Conservation (phyloP, 2,797 vertebrate species). For the Carcharodon carcharias region DNA sequence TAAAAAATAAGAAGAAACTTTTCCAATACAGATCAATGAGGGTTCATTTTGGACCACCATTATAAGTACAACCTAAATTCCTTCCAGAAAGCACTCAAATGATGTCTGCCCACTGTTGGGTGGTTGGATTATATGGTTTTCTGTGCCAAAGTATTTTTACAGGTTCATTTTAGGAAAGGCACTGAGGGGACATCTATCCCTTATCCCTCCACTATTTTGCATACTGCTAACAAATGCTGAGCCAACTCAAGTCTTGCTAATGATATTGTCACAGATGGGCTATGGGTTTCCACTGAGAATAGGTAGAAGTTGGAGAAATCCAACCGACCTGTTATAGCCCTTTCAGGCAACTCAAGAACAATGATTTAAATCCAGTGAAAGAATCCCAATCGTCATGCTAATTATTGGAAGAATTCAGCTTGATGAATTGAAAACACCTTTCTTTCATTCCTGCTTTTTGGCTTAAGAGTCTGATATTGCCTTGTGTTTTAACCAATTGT, state of each 20-base stretch:
- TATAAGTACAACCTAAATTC: neutral
- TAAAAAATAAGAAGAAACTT: too few species aligned
- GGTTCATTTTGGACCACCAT: neutral
- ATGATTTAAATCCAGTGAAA: neutral
- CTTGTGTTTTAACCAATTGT: neutral
- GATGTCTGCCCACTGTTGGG: neutral
- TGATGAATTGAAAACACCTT: neutral
- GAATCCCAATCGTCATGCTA: neutral
- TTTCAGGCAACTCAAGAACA: neutral
- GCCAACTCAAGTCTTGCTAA: neutral
- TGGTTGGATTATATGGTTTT: neutral
- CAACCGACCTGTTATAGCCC: neutral
- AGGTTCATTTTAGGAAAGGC: neutral
- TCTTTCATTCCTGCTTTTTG: neutral
- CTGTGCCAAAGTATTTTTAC: neutral
- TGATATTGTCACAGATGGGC: conserved; percentile 16
- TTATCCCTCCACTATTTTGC: neutral
- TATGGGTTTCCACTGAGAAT: neutral
- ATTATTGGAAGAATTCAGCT: neutral
- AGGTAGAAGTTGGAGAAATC: neutral
- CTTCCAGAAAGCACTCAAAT: neutral
- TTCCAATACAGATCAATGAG: too few species aligned
- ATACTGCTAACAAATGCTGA: neutral
- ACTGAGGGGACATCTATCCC: neutral
- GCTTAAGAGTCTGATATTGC: neutral